Conservation (phyloP, 2,888 invertebrate genomes). For the Rotaria sp. region DNA sequence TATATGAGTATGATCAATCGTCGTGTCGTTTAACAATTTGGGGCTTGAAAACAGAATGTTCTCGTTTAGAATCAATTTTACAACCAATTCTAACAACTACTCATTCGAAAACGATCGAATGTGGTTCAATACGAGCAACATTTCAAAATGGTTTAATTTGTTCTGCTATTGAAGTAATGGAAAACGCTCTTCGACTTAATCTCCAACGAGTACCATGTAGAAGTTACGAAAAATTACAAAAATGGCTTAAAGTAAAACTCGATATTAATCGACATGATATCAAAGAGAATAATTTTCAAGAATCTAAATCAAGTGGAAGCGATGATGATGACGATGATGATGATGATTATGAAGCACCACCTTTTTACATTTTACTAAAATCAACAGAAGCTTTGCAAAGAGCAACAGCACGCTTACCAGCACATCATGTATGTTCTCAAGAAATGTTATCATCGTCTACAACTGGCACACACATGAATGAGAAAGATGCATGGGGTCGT, state of each 20-base stretch:
- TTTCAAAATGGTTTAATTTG: constrained; percentile 11
- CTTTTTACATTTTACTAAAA: constrained; percentile 4
- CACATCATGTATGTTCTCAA: too few species aligned
- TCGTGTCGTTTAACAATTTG: neutral
- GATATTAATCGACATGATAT: constrained; percentile 4
- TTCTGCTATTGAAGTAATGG: neutral
- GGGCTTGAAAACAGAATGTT: neutral
- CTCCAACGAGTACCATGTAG: neutral
- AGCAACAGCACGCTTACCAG: too few species aligned
- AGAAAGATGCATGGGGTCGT: neutral
- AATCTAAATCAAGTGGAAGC: neutral
- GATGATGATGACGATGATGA: neutral
- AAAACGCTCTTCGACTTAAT: neutral
- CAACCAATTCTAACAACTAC: neutral
- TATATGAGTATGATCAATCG: neutral
- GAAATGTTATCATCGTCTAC: too few species aligned
- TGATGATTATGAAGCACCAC: neutral
- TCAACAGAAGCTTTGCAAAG: neutral
- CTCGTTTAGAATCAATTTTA: neutral
- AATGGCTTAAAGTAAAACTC: neutral
- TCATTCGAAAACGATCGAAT: neutral
- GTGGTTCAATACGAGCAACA: neutral
- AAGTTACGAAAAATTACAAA: neutral
- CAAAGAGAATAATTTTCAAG: constrained; percentile 16
- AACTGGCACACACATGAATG: neutral